Conservation (phyloP, 2,888 invertebrate species). For the Isoperla grammatica region DNA sequence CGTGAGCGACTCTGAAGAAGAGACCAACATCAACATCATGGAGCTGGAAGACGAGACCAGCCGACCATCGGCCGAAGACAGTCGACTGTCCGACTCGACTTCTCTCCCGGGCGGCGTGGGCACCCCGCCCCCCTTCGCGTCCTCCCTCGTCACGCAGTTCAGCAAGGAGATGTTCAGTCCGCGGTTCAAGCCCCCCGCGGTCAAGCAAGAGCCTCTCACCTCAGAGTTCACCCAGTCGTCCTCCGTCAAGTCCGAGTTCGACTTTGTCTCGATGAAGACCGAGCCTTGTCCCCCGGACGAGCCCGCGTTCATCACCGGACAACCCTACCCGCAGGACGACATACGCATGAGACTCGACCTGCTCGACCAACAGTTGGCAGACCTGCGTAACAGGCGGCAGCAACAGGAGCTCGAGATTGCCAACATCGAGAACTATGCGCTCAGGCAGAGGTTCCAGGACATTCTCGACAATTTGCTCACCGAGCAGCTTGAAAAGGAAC, state of each 20-base stretch:
- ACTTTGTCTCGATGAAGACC: conserved; percentile 24
- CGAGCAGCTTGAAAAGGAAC: conserved; percentile 71
- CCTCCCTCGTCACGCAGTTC: conserved; percentile 53
- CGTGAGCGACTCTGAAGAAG: conserved; percentile 86
- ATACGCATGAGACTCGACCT: conserved; percentile 55
- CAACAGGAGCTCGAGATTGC: conserved; percentile 79
- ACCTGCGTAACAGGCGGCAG: conserved; percentile 64
- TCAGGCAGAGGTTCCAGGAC: conserved; percentile 77
- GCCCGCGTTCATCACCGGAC: not conserved
- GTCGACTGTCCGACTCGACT: conserved; percentile 61
- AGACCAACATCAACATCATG: conserved; percentile 53
- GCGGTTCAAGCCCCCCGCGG: conserved; percentile 10
- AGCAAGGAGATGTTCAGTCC: conserved; percentile 54
- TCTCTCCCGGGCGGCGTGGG: conserved; percentile 39
- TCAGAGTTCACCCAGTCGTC: conserved; percentile 11
- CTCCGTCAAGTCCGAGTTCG: conserved; percentile 22
- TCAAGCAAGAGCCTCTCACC: conserved; percentile 6
- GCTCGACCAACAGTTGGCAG: conserved; percentile 66
- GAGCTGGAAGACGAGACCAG: conserved; percentile 73
- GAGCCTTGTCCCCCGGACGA: conserved; percentile 23
- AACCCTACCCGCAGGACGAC: not conserved
- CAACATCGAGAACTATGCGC: conserved; percentile 76
- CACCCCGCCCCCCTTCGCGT: conserved; percentile 11
- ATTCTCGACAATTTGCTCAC: conserved; percentile 67
- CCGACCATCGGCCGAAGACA: conserved; percentile 66